phyloP scores from a whole-genome alignment of 2,797 vertebrate species.

The Phoxinus dragarum region DNA sequence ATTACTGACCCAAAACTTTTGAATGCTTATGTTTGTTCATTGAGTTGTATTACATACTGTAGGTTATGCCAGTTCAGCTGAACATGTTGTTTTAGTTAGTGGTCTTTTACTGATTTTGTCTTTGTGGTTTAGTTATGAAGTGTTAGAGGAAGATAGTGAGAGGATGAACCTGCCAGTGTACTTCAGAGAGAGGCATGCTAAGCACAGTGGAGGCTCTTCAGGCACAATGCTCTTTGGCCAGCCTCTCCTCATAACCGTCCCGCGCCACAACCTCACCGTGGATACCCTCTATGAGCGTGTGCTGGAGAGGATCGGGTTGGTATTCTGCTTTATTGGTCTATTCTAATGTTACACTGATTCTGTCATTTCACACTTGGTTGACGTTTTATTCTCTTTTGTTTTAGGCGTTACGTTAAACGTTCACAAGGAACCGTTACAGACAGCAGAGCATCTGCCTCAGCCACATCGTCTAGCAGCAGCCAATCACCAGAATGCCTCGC shows the following conservation, averaged over 20 bases:
- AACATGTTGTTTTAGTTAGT: background rate
- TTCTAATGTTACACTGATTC: background rate
- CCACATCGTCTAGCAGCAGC: constrained; percentile 74
- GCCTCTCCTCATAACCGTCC: constrained; percentile 90
- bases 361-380: background rate
- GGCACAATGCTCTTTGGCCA: constrained; percentile 91
- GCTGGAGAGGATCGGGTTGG: constrained; percentile 91
- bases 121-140: constrained; percentile 85
- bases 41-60: background rate
- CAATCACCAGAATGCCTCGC: constrained; percentile 76
- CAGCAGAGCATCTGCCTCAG: constrained; percentile 71
- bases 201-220: constrained; percentile 82
- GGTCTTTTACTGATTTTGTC: background rate
- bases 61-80: too few species aligned
- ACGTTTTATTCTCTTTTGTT: constrained; percentile 27
- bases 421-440: constrained; percentile 77
- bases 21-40: background rate
- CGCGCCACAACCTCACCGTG: constrained; percentile 86
- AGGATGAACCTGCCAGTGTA: constrained; percentile 89
- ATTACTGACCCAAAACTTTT: background rate
- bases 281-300: constrained; percentile 87
- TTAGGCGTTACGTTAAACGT: constrained; percentile 89
- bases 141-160: constrained; percentile 84
- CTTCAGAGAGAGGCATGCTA: constrained; percentile 90
- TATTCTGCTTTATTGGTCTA: constrained; percentile 24